These are phyloP conservation scores for Plestiodon gilberti DNA, from an alignment of 2,113 vertebrate species.

Conservation along the genomic window DNA sequence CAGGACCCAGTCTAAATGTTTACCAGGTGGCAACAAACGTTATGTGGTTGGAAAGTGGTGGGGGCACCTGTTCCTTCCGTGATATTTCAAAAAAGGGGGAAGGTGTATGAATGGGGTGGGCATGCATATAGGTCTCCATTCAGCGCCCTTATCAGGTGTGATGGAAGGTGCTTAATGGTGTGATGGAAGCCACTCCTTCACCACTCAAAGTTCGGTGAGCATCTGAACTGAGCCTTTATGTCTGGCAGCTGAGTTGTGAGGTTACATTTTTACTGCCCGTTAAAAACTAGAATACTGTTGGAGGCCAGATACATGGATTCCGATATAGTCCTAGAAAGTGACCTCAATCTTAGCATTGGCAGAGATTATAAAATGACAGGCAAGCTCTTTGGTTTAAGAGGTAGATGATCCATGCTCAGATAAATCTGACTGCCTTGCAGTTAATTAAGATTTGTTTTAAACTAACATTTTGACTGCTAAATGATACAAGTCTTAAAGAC, in stretches of 20 bases:
- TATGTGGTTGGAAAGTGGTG: no score
- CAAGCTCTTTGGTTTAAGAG: not conserved
- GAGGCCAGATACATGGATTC: not conserved
- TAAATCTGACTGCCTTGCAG: not conserved
- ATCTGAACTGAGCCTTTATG: not conserved
- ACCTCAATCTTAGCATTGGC: not conserved
- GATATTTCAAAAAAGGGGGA: no score
- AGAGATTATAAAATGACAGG: not conserved
- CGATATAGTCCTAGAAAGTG: not conserved
- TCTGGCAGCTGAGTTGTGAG: not conserved
- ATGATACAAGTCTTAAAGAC: not conserved
- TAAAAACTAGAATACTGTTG: not conserved
- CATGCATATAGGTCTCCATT: no score
- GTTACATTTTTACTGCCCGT: not conserved
- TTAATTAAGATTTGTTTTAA: not conserved
- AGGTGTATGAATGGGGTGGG: no score
- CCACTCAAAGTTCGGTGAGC: no score
- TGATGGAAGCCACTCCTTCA: no score
- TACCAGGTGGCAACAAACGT: no score
- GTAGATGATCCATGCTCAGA: not conserved
- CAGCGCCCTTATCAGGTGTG: no score
- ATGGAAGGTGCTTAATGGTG: no score
- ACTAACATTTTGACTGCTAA: not conserved
- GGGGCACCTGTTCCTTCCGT: no score
- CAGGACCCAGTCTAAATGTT: no score